Conservation (phyloP, 2,888 invertebrate species). For the Papilio protenor region DNA sequence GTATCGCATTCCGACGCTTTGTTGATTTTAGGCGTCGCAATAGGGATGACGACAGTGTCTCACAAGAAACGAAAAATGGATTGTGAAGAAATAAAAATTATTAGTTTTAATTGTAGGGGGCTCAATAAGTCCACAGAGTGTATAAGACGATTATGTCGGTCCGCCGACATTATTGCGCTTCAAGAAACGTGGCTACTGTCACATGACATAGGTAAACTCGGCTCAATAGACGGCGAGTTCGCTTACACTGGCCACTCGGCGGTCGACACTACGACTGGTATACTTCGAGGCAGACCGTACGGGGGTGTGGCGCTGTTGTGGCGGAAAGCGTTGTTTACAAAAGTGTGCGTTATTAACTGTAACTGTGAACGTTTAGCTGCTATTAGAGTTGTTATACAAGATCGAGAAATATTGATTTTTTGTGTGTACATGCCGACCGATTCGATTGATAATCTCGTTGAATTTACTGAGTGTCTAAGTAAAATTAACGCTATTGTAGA, state of each 20-base stretch:
- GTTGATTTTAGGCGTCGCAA: neutral
- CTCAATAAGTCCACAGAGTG: slow-evolving; percentile 45
- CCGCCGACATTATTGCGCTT: slow-evolving; percentile 47
- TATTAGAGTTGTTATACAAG: slow-evolving; percentile 40
- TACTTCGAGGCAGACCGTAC: slow-evolving; percentile 48
- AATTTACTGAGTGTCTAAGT: slow-evolving; percentile 48
- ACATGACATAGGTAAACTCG: slow-evolving; percentile 46
- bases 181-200: slow-evolving; percentile 51
- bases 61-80: no score
- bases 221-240: slow-evolving; percentile 46
- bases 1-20: neutral
- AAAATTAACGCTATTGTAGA: slow-evolving; percentile 47
- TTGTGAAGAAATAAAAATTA: neutral
- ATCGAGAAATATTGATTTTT: slow-evolving; percentile 45
- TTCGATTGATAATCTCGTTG: slow-evolving; percentile 45
- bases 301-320: slow-evolving; percentile 51
- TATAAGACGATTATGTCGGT: slow-evolving; percentile 44
- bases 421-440: slow-evolving; percentile 52
- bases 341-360: slow-evolving; percentile 48
- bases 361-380: slow-evolving; percentile 45
- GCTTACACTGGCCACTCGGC: slow-evolving; percentile 48
- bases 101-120: slow-evolving; percentile 49
- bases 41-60: no score
- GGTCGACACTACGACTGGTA: slow-evolving; percentile 48
- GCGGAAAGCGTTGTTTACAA: slow-evolving; percentile 46